Percentiles rank a stretch among this genome's conserved stretches.
Conservation (phyloP, 2,888 invertebrate genomes). For the Drosophila paramelanica region DNA sequence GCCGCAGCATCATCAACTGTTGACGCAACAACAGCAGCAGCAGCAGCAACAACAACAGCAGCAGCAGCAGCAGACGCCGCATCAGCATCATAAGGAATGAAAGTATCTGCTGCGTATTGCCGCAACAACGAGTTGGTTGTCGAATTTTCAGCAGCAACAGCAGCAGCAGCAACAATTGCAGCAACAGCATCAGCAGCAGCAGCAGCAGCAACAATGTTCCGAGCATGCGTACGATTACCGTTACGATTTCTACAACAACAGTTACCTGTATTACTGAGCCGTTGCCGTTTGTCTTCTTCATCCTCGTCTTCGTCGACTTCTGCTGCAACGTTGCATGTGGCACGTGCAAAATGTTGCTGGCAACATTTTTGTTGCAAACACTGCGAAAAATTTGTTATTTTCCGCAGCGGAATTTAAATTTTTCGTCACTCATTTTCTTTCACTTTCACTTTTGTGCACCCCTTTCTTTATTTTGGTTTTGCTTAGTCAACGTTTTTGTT, state of each 20-base stretch:
- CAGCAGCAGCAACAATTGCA: constrained; percentile 51
- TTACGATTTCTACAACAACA: constrained; percentile 68
- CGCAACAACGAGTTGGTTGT: constrained; percentile 80
- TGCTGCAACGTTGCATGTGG: constrained; percentile 16
- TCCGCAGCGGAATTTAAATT: constrained; percentile 13
- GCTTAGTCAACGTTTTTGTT: constrained; percentile 65
- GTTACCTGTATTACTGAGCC: constrained; percentile 63
- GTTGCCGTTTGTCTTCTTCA: constrained; percentile 6
- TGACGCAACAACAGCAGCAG: constrained; percentile 59
- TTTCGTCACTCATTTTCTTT: constrained; percentile 1
- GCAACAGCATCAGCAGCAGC: constrained; percentile 48
- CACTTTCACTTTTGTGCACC: not conserved
- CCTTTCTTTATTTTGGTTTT: constrained; percentile 17
- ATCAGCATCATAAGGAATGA: constrained; percentile 82
- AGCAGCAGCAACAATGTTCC: constrained; percentile 47
- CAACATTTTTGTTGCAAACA: constrained; percentile 57
- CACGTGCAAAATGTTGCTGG: constrained; percentile 64
- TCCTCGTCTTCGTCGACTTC: not conserved
- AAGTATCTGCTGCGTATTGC: constrained; percentile 83
- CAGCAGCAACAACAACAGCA: constrained; percentile 66
- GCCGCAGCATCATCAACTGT: constrained; percentile 58
- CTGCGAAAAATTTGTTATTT: constrained; percentile 18
- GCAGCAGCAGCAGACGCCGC: constrained; percentile 59
- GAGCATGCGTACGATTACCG: constrained; percentile 56
- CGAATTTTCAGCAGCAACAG: constrained; percentile 68